Evolutionary conservation across 2,888 invertebrate genomes (phyloP).

Genomic region (Cepaea hortensis): DNA sequence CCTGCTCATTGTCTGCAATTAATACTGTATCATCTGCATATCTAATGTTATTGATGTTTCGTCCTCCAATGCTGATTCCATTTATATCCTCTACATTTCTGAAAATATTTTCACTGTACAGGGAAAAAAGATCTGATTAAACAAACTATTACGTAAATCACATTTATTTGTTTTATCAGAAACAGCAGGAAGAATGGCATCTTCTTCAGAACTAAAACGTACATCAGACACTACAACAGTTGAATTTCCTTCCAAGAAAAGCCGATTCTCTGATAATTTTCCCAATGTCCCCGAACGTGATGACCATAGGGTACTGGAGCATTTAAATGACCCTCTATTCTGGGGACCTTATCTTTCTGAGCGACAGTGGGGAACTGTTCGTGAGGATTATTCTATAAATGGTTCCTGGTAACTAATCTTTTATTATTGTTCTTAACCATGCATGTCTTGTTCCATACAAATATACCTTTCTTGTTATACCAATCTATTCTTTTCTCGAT

Average conservation of each 20-base stretch:
- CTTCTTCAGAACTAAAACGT: not conserved
- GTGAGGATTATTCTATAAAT: slow-evolving; percentile 74
- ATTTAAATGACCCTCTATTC: slow-evolving; percentile 50
- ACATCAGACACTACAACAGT: not conserved
- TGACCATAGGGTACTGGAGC: slow-evolving; percentile 28
- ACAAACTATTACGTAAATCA: not conserved
- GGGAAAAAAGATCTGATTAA: too few relatives aligned
- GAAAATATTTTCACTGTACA: too few relatives aligned
- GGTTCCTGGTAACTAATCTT: slow-evolving; percentile 67
- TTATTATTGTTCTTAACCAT: not conserved
- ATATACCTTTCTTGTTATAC: not conserved
- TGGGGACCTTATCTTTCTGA: slow-evolving; percentile 77
- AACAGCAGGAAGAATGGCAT: not conserved
- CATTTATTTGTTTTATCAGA: not conserved
- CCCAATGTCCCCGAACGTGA: not conserved
- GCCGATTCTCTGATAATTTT: slow-evolving; percentile 25
- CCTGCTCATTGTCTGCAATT: too few relatives aligned
- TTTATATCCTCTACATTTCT: too few relatives aligned
- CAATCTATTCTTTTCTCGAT: not conserved
- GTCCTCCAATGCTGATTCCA: too few relatives aligned
- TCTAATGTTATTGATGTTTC: too few relatives aligned
- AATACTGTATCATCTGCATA: too few relatives aligned
- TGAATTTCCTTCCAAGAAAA: not conserved
- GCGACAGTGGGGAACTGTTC: slow-evolving; percentile 76
- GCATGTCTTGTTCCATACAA: too few relatives aligned